Base-by-base conservation (phyloP, 2,797 vertebrate genomes). In the Poeciliopsis gracilis region DNA sequence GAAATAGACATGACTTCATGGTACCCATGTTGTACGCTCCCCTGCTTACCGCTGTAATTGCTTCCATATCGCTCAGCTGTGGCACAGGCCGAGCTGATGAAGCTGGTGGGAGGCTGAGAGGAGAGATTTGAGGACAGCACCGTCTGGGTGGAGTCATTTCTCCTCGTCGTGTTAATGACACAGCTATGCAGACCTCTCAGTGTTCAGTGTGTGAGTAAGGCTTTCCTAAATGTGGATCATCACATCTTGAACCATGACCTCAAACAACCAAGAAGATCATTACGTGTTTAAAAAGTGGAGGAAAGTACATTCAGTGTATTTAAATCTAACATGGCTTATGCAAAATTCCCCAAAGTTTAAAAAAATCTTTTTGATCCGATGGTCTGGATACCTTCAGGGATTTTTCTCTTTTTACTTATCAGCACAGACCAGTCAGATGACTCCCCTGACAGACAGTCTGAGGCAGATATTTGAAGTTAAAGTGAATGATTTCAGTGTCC, bases 61-160 rank as follows among this genome's bases (percentile, higher is more conserved):
- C 92, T 95, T 94, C 94, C 95, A 95, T 94, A 89, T 91, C 87
- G 89, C 88, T 90, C 70, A 86, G 93, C 88, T 90, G 91, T 90
- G 91, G 91, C 85, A 78, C 84, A 38, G 76, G 86, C 90, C 77
- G 66, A 46, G 82, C 87, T 85, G 90, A 91, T 90, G 90, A 90
- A 85, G 91, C 89, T 82, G 89, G 89, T 61, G 82, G 77, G 89
- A 88, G 80, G 89, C 86, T 85, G 81, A 86, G 88, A 76, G 55
- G 77, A 77, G 77, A 87, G 86, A 33, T 76, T 81, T 82, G 81
- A 86, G 72, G 72, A 77, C 82, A 72, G 53, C 53, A 75, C 67
- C 84, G 81, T 88, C 88, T 91, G 91, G 93, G 93, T 89, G 90
- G 91, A 92, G 89, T 91, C 83, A 86, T 77, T 77, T 81, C 84